Conservation (phyloP, 1,140 invertebrate genomes). For the Magallana gigas region DNA sequence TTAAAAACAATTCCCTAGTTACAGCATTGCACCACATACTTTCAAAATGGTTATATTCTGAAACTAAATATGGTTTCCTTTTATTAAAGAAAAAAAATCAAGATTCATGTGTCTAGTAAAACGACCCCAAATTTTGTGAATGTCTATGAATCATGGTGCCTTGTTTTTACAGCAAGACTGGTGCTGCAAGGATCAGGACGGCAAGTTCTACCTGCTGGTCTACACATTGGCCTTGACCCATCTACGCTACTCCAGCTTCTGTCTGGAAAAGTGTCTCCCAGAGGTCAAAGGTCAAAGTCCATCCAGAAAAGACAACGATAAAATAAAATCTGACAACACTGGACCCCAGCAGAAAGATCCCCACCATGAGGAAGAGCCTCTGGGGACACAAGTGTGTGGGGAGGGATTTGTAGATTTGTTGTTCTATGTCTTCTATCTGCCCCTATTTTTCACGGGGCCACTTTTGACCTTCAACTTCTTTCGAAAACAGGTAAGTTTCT, state of each 20-base stretch:
- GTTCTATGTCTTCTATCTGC: slow-evolving; percentile 90
- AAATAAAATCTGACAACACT: not conserved
- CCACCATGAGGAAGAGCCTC: not conserved
- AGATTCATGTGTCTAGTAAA: no score
- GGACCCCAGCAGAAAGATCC: not conserved
- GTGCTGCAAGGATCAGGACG: slow-evolving; percentile 51
- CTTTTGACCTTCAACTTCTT: slow-evolving; percentile 88
- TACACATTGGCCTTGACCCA: slow-evolving; percentile 65
- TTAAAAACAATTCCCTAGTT: no score
- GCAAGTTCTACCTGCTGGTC: slow-evolving; percentile 62
- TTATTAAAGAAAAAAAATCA: no score
- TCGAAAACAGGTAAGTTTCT: slow-evolving; percentile 79
- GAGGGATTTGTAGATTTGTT: slow-evolving; percentile 80
- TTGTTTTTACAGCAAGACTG: not conserved
- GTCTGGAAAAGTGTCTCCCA: slow-evolving; percentile 59
- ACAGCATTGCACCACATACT: no score
- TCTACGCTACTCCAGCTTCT: slow-evolving; percentile 67
- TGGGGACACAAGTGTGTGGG: slow-evolving; percentile 22
- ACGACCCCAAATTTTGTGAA: not conserved
- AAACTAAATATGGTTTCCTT: no score
- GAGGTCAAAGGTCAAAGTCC: not conserved
- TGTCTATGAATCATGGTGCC: not conserved
- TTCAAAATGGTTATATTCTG: no score
- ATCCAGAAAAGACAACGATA: not conserved
- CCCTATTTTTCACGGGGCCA: slow-evolving; percentile 88